Evolutionary conservation across 2,888 invertebrate species (phyloP).

Genomic region (Strigamia maritima): DNA sequence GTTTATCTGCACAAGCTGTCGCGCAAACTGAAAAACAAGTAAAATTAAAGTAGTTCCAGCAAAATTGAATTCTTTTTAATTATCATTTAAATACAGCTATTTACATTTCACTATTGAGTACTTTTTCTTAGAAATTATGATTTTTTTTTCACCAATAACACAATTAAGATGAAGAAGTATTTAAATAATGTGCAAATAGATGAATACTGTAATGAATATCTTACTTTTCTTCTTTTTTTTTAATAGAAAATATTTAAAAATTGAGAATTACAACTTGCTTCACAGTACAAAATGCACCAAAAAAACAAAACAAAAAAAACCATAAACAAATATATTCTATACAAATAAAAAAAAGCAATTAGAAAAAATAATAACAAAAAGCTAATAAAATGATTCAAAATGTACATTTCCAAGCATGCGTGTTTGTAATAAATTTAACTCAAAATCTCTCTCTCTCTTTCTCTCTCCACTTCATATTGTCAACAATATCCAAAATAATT

Average conservation of each 20-base stretch:
- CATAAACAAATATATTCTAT: neutral
- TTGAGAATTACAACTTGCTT: neutral
- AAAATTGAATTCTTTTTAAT: slow-evolving; percentile 7
- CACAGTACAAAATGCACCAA: slow-evolving; percentile 9
- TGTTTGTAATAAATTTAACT: neutral
- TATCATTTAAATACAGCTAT: slow-evolving; percentile 5
- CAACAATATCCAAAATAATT: slow-evolving; percentile 7
- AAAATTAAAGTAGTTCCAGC: neutral
- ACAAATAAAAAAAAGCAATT: neutral
- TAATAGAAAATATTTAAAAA: neutral
- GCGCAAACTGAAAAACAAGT: neutral
- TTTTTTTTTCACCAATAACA: neutral
- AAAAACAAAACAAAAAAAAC: neutral
- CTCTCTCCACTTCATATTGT: too few species aligned
- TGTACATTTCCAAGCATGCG: neutral
- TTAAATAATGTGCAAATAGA: neutral
- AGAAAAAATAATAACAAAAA: neutral
- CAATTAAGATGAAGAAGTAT: slow-evolving; percentile 3
- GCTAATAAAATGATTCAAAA: neutral
- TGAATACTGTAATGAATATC: slow-evolving; percentile 1
- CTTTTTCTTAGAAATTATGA: neutral
- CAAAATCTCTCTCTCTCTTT: neutral
- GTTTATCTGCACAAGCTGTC: too few species aligned
- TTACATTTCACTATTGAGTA: slow-evolving; percentile 8
- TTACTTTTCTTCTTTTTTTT: neutral